Conservation (phyloP, 2,113 vertebrate genomes). For the Hemichromis elongatus region DNA sequence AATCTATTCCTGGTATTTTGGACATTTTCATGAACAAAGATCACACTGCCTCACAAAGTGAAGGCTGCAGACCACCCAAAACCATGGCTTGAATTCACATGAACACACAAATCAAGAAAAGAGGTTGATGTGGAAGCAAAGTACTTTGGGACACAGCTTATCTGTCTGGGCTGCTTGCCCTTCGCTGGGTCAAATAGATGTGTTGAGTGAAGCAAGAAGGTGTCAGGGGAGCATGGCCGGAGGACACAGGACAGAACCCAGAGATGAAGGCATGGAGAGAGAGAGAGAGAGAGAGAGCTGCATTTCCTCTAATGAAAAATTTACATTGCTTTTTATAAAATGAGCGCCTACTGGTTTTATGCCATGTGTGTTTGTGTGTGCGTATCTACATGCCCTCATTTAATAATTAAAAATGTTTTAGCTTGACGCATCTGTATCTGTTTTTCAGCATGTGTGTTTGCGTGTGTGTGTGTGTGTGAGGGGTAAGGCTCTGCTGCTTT, state of each 20-base stretch:
- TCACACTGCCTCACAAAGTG: not conserved
- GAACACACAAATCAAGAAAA: not conserved
- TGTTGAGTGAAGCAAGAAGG: conserved; percentile 1
- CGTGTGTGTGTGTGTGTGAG: not conserved
- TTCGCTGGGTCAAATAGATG: conserved; percentile 47
- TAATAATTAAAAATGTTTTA: conserved; percentile 33
- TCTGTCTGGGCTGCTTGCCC: conserved; percentile 34
- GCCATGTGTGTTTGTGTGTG: not conserved
- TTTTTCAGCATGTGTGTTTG: not conserved
- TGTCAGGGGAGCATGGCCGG: conserved; percentile 15
- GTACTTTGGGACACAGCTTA: conserved; percentile 22
- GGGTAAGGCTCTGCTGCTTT: not conserved
- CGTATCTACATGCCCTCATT: conserved; percentile 11
- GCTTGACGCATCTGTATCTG: not conserved
- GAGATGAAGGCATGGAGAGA: conserved; percentile 12
- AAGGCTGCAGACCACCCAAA: conserved; percentile 4
- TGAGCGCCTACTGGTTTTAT: not conserved
- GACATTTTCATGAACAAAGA: not conserved
- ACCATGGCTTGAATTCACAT: not conserved
- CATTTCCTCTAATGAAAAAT: conserved; percentile 59
- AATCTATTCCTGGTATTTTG: not conserved
- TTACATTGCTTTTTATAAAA: conserved; percentile 14
- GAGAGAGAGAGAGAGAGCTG: conserved; percentile 9
- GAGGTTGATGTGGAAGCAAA: not conserved
- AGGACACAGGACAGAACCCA: conserved; percentile 29